Percentiles rank a stretch among this genome's conserved stretches.
These are phyloP conservation scores for Ceramica pisi DNA, from an alignment of 2,888 invertebrate species.

Conservation along the genomic window DNA sequence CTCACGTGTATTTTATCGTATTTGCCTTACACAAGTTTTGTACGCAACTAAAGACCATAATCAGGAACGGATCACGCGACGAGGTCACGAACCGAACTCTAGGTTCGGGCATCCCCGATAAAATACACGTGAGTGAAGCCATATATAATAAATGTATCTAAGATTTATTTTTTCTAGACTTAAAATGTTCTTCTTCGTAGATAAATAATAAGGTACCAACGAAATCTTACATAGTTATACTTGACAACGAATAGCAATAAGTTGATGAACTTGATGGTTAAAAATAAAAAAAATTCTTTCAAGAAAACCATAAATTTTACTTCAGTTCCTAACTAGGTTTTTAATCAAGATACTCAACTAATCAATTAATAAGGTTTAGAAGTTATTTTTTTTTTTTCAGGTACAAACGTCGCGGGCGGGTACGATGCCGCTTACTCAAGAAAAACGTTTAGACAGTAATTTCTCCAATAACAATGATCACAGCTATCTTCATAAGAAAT, in stretches of 20 bases:
- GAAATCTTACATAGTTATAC: background rate
- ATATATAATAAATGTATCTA: background rate
- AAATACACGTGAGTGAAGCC: conserved; percentile 25
- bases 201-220: conserved; percentile 1
- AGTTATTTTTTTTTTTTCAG: conserved; percentile 76
- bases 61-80: conserved; percentile 45
- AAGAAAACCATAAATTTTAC: background rate
- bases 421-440: conserved; percentile 88
- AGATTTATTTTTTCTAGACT: too few relatives aligned
- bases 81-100: conserved; percentile 44
- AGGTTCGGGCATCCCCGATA: conserved; percentile 41
- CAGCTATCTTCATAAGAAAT: conserved; percentile 97
- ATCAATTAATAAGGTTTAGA: background rate
- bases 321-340: background rate
- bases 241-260: background rate
- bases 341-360: background rate
- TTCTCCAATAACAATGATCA: conserved; percentile 91
- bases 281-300: background rate
- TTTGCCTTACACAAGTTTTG: conserved; percentile 14
- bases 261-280: background rate
- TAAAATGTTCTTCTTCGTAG: background rate
- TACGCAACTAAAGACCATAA: conserved; percentile 29
- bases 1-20: conserved; percentile 31
- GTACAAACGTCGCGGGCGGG: conserved; percentile 85
- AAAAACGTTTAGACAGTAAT: conserved; percentile 88